These are phyloP conservation scores for Brachionus angularis DNA, from an alignment of 1,140 invertebrate species.

Conservation along the genomic window DNA sequence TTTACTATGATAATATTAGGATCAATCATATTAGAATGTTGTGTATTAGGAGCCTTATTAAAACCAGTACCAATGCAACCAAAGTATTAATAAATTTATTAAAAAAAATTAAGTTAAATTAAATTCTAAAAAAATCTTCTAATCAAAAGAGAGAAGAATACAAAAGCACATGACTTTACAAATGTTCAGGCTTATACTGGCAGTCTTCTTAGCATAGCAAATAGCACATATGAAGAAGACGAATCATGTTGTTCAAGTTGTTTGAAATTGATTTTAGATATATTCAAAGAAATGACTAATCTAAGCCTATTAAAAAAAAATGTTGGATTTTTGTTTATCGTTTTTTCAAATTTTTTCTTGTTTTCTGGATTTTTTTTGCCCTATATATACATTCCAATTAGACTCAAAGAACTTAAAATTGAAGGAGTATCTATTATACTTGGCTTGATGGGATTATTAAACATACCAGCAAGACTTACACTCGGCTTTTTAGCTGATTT, in stretches of 20 bases:
- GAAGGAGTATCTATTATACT: neutral
- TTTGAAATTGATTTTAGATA: neutral
- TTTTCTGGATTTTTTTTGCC: conserved; percentile 40
- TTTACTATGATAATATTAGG: conserved; percentile 44
- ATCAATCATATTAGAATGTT: conserved; percentile 29
- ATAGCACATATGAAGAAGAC: neutral
- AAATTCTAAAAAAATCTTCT: neutral
- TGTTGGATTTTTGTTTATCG: conserved; percentile 16
- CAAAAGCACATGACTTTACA: neutral
- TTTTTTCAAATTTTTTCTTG: conserved; percentile 22
- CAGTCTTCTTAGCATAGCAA: conserved; percentile 16
- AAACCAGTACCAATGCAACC: conserved; percentile 18
- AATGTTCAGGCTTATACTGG: conserved; percentile 13
- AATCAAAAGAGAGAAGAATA: neutral
- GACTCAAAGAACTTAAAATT: conserved; percentile 25
- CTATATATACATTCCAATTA: conserved; percentile 22
- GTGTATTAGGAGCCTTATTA: conserved; percentile 29
- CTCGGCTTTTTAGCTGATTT: conserved; percentile 30
- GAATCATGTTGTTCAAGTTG: neutral
- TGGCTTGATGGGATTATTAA: conserved; percentile 20
- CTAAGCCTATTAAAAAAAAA: conserved; percentile 17
- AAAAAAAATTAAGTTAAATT: conserved; percentile 26
- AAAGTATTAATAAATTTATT: no score
- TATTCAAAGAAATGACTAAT: conserved; percentile 38
- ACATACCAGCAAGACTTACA: conserved; percentile 16